phyloP scores from a whole-genome alignment of 2,888 invertebrate species.

The Polyommatus icarus region DNA sequence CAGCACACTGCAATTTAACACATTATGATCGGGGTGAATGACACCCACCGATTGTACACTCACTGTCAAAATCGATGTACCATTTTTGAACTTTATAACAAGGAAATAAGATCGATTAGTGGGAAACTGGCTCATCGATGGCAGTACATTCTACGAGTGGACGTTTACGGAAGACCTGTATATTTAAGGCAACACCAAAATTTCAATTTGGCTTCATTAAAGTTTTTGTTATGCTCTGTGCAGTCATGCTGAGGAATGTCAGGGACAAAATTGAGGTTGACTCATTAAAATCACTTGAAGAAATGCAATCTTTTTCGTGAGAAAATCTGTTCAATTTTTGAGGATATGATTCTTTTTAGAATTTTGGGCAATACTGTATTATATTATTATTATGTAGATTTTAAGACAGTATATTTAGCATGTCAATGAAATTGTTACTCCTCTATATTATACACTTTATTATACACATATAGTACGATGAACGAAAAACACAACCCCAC shows the following conservation, averaged over 20 bases:
- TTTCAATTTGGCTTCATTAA: constrained; percentile 30
- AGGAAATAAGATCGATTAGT: constrained; percentile 33
- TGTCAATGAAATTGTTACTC: no score
- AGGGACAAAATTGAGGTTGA: constrained; percentile 4
- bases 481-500: no score
- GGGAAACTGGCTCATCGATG: constrained; percentile 20
- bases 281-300: neutral
- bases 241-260: constrained; percentile 10
- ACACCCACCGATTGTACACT: constrained; percentile 38
- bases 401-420: no score
- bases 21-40: constrained; percentile 40
- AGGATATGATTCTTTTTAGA: no score
- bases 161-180: constrained; percentile 56
- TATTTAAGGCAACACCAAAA: constrained; percentile 43
- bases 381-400: no score
- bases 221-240: constrained; percentile 19
- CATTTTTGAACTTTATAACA: neutral
- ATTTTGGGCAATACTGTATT: no score
- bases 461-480: no score
- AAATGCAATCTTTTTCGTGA: neutral
- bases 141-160: constrained; percentile 45
- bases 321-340: no score
- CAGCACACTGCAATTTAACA: constrained; percentile 14
- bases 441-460: no score
- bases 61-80: constrained; percentile 35